Evolutionary conservation across 2,888 invertebrate genomes (phyloP), one percentile per base, ranked within the genome.

Genomic region (Ormyrus labotus): DNA sequence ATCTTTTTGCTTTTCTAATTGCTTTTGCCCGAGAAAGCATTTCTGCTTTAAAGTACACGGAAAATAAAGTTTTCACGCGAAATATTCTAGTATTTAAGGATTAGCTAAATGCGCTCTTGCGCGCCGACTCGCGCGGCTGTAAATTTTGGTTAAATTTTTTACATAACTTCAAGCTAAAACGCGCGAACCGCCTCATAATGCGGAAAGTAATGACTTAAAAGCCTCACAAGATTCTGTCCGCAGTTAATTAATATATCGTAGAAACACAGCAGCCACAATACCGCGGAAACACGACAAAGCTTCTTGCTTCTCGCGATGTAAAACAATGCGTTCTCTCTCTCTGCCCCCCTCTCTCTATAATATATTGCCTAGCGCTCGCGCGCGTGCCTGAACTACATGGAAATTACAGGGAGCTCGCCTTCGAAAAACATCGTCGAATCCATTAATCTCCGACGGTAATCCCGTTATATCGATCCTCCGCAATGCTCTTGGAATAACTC

Each of bases 211-310:
- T 63, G 72, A 72, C 61, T 58, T 57, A 48, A 76, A 81, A 77
- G 77, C 69, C 72, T 47, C 45, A 13, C 71, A 51, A 68, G 69
- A 78, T 51, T 58, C 53, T 53, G 53, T 64, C 78, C 53, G 68
- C 9, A 64, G 70, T 79, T 80, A 77, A 82, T 80, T 80, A 80
- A 80, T 80, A 65, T 77, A 82, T 74, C 63, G 65, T 51, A 45
- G 58, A 67, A 70, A 76, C 64, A 34, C 34, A 72, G 58, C 63
- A 64, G 63, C 58, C 57, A 53, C 73, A 51, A 55, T n/a, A 68
- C 19, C 57, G 47, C 50, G 58, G 70, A 78, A 76, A 82, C 80
- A 82, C 80, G 80, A 77, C 69, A 80, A 82, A 80, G 77, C 82
- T 80, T 82, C 77, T 82, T 77, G 73, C 80, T 45, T 6, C 55